Evolutionary conservation across 2,888 invertebrate species (phyloP).

Genomic region (Incurvaria masculella): DNA sequence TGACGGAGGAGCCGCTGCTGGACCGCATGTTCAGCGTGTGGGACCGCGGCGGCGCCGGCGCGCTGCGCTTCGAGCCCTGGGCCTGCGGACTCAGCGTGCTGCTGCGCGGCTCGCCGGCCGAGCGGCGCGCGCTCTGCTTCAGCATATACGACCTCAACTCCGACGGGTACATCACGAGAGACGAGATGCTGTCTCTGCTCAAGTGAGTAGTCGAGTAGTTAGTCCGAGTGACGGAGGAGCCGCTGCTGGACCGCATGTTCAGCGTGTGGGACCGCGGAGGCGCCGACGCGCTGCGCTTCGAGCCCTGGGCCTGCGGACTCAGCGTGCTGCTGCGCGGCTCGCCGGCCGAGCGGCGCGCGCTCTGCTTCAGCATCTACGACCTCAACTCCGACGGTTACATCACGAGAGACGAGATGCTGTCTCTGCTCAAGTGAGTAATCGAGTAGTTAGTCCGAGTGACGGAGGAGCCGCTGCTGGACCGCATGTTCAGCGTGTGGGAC

Average conservation of each 20-base stretch:
- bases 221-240: constrained; percentile 77
- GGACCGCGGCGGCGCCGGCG: constrained; percentile 59
- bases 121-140: constrained; percentile 69
- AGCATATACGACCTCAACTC: constrained; percentile 78
- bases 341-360: constrained; percentile 63
- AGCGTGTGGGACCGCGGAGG: constrained; percentile 70
- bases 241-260: constrained; percentile 74
- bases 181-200: constrained; percentile 78
- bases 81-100: constrained; percentile 69
- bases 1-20: constrained; percentile 77
- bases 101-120: constrained; percentile 66
- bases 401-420: constrained; percentile 80
- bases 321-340: constrained; percentile 72
- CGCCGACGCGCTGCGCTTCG: constrained; percentile 48
- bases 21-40: constrained; percentile 77
- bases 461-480: constrained; percentile 75
- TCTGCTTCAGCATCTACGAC: constrained; percentile 77
- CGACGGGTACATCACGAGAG: constrained; percentile 76
- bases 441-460: constrained; percentile 77
- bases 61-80: constrained; percentile 67
- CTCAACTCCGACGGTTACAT: constrained; percentile 77
- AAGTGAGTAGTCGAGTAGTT: constrained; percentile 67
- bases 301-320: constrained; percentile 72
- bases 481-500: constrained; percentile 78
- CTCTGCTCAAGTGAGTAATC: constrained; percentile 63